Evolutionary conservation across 2,888 invertebrate species (phyloP).

Genomic region (Anticlea derivata): DNA sequence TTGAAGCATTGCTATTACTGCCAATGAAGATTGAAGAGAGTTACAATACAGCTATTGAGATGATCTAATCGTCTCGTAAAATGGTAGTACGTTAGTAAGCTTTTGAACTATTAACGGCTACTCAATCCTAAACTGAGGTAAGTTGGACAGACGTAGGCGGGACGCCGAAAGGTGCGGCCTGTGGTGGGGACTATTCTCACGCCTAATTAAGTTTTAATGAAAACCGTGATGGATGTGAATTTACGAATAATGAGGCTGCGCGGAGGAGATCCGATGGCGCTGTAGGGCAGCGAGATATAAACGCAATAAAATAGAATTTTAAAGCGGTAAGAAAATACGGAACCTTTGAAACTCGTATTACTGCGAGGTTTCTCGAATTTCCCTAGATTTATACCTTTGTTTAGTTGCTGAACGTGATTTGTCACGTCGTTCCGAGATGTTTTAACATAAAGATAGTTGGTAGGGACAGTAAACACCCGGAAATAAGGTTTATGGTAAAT

Average conservation of each 20-base stretch:
- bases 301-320: constrained; percentile 19
- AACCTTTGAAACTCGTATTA: not conserved
- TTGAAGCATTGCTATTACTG: no score
- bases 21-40: no score
- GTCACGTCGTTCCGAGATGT: no score
- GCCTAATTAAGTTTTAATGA: constrained; percentile 25
- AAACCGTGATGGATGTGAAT: constrained; percentile 17
- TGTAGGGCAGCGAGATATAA: not conserved
- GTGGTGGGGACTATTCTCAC: constrained; percentile 18
- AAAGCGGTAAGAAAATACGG: not conserved
- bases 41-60: no score
- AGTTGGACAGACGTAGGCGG: constrained; percentile 1
- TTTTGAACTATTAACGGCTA: not conserved
- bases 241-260: constrained; percentile 1
- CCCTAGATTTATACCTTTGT: no score
- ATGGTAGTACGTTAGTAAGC: no score
- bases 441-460: no score
- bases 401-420: no score
- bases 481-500: no score
- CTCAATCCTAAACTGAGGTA: not conserved
- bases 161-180: constrained; percentile 10
- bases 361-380: no score
- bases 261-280: not conserved
- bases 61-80: no score
- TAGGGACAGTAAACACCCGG: no score